Evolutionary conservation across 37 sponge, comb jelly and placozoan genomes (phyloP).

Genomic region (Chondrilla cf. caribensis): DNA sequence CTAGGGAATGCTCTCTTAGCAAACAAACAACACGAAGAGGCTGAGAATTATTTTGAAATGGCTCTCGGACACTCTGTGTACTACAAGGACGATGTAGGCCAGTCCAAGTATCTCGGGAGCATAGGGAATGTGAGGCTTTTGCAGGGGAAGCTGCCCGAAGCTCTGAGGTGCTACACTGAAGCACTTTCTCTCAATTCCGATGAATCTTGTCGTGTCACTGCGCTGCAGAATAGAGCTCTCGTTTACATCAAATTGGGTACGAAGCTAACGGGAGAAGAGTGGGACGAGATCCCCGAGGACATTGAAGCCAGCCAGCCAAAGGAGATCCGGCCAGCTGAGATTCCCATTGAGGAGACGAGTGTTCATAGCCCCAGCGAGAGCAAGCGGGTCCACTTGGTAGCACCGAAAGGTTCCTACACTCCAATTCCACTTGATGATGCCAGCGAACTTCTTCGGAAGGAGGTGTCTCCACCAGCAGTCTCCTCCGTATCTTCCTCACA

Average conservation of each 20-base stretch:
- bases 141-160: slow-evolving; percentile 29
- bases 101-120: slow-evolving; percentile 65
- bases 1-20: not conserved
- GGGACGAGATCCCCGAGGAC: slow-evolving; percentile 19
- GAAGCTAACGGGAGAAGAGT: not conserved
- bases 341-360: not conserved
- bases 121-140: slow-evolving; percentile 65
- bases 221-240: slow-evolving; percentile 68
- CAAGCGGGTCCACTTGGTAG: not conserved
- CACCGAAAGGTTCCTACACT: not conserved
- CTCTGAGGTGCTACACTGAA: slow-evolving; percentile 54
- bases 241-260: slow-evolving; percentile 56
- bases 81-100: slow-evolving; percentile 49
- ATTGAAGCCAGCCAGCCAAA: not conserved
- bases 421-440: not conserved
- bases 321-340: not conserved
- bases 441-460: not conserved
- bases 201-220: slow-evolving; percentile 30
- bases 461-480: not conserved
- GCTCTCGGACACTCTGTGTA: slow-evolving; percentile 61
- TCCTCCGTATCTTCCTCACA: not conserved
- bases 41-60: slow-evolving; percentile 51
- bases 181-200: slow-evolving; percentile 51
- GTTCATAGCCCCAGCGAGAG: not conserved
- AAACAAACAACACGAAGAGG: slow-evolving; percentile 23